These are phyloP conservation scores for Muscicapa striata DNA, from an alignment of 2,797 vertebrate genomes.

Conservation along the genomic window DNA sequence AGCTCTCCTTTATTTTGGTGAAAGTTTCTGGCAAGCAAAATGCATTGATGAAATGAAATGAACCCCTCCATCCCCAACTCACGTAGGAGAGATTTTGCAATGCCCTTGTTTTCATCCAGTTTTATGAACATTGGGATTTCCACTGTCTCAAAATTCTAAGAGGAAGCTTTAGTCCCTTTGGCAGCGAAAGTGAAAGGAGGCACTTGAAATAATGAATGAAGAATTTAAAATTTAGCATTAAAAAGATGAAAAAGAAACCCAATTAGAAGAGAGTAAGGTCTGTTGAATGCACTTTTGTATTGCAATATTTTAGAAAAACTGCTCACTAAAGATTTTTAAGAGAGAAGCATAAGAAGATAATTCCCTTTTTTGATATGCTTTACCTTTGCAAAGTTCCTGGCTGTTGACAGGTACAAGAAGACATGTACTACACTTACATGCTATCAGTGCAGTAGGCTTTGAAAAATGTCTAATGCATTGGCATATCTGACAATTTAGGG, in stretches of 20 bases:
- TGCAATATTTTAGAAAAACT: neutral
- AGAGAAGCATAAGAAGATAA: neutral
- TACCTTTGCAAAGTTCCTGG: conserved; percentile 49
- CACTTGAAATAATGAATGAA: neutral
- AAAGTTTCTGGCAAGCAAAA: neutral
- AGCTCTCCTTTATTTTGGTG: neutral
- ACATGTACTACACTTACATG: conserved; percentile 21
- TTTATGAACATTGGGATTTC: neutral
- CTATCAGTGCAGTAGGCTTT: conserved; percentile 38
- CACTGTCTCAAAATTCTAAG: neutral
- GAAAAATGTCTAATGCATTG: conserved; percentile 49
- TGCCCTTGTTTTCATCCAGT: neutral
- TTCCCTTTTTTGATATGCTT: conserved; percentile 34
- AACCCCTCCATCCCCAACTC: accelerated
- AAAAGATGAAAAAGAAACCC: neutral
- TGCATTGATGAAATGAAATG: neutral
- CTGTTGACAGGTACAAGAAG: conserved; percentile 37
- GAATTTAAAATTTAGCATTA: neutral
- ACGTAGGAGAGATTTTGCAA: neutral
- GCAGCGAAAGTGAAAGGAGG: neutral
- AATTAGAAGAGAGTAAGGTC: neutral
- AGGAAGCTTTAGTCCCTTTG: neutral
- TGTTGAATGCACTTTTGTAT: neutral
- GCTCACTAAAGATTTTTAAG: neutral
- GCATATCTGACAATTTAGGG: conserved; percentile 51